Base-by-base conservation (phyloP, 2,113 vertebrate genomes). In the Cochlearius cochlearius region DNA sequence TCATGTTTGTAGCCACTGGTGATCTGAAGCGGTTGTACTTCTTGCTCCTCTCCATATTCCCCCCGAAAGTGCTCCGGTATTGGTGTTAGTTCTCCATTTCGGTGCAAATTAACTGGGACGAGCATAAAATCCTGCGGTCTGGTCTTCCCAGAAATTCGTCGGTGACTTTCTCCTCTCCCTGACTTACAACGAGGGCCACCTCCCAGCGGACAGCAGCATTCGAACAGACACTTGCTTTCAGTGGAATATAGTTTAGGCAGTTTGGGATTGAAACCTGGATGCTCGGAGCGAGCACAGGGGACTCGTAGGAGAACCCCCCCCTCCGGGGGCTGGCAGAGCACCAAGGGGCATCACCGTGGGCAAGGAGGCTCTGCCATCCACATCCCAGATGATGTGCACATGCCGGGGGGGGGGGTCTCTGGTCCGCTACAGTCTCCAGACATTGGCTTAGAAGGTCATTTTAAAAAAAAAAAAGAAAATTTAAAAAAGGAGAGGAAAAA, bases 11-110 rank as follows among this genome's bases (percentile, higher is more conserved):
- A 96, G 92, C 94, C 92, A 77, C 91, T 62, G 52, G 90, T 92
- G 88, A 94, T 15, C 18, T 66, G 91, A 96, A 96, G 71, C 50
- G 29, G 92, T 97, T 83, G 45, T 64, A 41, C 92, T 97, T 82
- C 72, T 62, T 60, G 30, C 74, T 73, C 47, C 78, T 30, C 59
- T 58, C 11, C 41, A n/a, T 59, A 64, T 78, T 84, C 92, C 47
- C 15, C 67, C 91, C 91, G 52, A 10, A 58, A 62, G 39, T 32
- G 18, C 26, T 55, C 75, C 50, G 29, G 12, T 27, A 17, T 12
- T 52, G 22, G 50, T 16, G 4, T 8, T 53, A 12, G 5, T 53
- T 66, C 62, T 88, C 17, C 10, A 5, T 74, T 91, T 58, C 29
- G 16, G 13, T 72, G 30, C 53, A 85, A 36, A 59, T 68, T 52